phyloP scores from a whole-genome alignment of 2,888 invertebrate genomes.

The Steinernema carpocapsae region DNA sequence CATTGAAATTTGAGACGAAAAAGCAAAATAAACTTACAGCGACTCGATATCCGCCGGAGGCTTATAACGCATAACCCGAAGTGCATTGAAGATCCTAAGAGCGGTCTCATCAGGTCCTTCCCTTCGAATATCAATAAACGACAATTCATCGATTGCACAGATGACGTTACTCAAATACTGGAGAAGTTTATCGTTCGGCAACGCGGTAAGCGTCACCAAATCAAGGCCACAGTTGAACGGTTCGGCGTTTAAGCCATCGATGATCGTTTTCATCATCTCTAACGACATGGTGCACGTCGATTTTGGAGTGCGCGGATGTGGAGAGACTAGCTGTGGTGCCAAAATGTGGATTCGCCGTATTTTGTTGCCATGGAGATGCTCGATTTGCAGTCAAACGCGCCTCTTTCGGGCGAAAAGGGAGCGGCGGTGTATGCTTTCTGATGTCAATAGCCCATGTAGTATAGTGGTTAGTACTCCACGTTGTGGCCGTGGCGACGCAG shows the following conservation, averaged over 20 bases:
- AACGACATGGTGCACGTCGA: conserved; percentile 44
- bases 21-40: conserved; percentile 53
- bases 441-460: conserved; percentile 57
- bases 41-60: conserved; percentile 73
- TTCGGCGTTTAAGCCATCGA: conserved; percentile 78
- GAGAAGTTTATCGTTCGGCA: conserved; percentile 79
- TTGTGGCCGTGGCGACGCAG: conserved; percentile 68
- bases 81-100: conserved; percentile 75
- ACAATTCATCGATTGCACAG: conserved; percentile 68
- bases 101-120: conserved; percentile 81
- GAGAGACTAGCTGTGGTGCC: too few relatives aligned
- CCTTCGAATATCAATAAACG: conserved; percentile 78
- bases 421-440: too few relatives aligned
- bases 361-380: not conserved
- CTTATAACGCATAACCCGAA: conserved; percentile 82
- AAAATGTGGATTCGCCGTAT: too few relatives aligned
- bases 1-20: conserved; percentile 20
- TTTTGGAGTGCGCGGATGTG: too few relatives aligned
- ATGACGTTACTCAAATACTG: conserved; percentile 81
- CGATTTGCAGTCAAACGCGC: too few relatives aligned
- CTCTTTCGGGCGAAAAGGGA: too few relatives aligned
- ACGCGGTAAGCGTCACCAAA: conserved; percentile 83
- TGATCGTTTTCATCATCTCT: conserved; percentile 71
- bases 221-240: conserved; percentile 80
- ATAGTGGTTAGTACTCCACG: conserved; percentile 68